Evolutionary conservation across 2,113 vertebrate species (phyloP).

Genomic region (Gopherus evgoodei): DNA sequence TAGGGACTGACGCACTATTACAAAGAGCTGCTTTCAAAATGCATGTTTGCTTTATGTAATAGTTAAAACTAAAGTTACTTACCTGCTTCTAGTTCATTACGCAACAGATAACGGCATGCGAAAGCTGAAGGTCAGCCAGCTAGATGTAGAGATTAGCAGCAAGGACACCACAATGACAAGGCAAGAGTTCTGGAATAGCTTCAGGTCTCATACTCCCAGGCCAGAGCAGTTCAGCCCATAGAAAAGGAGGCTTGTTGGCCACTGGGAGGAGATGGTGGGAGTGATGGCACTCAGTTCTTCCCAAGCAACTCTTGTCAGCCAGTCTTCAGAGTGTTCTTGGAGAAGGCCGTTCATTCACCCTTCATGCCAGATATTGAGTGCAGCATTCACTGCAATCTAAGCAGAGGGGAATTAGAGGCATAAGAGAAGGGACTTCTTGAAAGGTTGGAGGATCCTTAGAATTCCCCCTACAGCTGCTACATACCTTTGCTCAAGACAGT

Average conservation of each 20-base stretch:
- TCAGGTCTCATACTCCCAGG: background rate
- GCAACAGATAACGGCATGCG: conserved; percentile 6
- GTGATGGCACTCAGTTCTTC: background rate
- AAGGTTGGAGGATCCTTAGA: background rate
- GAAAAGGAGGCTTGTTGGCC: background rate
- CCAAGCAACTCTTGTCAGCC: background rate
- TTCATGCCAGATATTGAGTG: accelerated
- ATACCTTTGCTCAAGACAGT: background rate
- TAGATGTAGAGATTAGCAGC: background rate
- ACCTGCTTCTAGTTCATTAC: background rate
- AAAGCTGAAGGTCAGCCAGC: conserved; percentile 7
- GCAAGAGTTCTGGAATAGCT: background rate
- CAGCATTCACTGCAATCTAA: accelerated
- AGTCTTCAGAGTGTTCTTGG: background rate
- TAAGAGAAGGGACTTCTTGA: accelerated
- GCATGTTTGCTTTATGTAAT: background rate
- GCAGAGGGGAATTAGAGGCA: background rate
- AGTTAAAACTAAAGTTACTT: background rate
- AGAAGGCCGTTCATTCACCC: background rate
- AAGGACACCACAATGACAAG: background rate
- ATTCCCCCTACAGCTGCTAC: background rate
- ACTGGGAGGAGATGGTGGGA: background rate
- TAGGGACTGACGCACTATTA: background rate
- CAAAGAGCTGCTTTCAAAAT: background rate
- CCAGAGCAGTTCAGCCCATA: background rate